phyloP scores from a whole-genome alignment of 1,140 invertebrate species.

The Trichoplusia ni region DNA sequence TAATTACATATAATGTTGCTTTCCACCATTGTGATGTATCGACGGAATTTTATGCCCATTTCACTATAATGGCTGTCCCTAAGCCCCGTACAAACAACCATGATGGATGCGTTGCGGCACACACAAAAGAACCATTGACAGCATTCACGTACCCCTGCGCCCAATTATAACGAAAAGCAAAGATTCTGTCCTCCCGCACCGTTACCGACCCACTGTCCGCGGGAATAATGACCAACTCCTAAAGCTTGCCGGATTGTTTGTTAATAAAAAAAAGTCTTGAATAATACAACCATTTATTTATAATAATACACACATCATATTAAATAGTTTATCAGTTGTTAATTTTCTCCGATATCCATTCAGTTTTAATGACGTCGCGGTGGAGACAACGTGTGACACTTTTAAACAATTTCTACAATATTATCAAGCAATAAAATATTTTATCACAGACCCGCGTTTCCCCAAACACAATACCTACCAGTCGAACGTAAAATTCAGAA shows the following conservation, averaged over 20 bases:
- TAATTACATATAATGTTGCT: slow-evolving; percentile 60
- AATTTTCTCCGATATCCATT: no score
- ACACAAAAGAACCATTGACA: slow-evolving; percentile 62
- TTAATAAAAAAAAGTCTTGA: neutral
- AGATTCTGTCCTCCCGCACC: slow-evolving; percentile 51
- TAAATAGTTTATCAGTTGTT: no score
- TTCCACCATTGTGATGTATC: slow-evolving; percentile 60
- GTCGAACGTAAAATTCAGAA: no score
- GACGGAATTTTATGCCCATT: slow-evolving; percentile 70
- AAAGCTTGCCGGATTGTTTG: neutral
- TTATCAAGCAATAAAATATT: no score
- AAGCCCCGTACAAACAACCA: slow-evolving; percentile 51
- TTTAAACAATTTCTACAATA: no score
- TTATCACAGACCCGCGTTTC: no score
- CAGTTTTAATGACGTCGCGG: no score
- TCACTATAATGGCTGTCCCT: slow-evolving; percentile 55
- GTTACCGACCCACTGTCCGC: slow-evolving; percentile 22
- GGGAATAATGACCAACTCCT: slow-evolving; percentile 32
- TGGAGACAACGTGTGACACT: no score
- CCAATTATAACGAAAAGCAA: slow-evolving; percentile 56
- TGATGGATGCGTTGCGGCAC: slow-evolving; percentile 63
- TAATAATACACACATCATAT: neutral
- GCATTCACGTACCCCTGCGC: slow-evolving; percentile 38
- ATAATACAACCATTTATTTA: slow-evolving; percentile 4
- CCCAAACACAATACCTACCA: no score